Conservation (phyloP, 2,888 invertebrate species). For the Cephus spinipes region DNA sequence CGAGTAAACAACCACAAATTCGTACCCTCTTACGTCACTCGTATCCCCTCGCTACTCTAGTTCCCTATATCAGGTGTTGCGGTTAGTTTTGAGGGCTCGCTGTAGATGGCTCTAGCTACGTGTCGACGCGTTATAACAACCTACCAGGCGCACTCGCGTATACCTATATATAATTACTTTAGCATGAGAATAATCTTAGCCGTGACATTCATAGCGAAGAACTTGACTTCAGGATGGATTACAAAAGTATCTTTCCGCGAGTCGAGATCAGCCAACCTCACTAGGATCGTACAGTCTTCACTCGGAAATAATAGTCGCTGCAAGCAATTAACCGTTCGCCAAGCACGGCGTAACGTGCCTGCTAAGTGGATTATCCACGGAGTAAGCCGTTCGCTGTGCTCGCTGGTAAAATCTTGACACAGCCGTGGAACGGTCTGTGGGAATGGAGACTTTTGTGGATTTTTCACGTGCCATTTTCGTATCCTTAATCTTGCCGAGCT, state of each 20-base stretch:
- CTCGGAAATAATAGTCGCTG: slow-evolving; percentile 20
- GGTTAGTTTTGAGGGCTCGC: too few relatives aligned
- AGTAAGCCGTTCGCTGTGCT: neutral
- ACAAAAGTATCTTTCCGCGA: slow-evolving; percentile 3
- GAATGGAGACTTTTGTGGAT: neutral
- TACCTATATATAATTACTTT: slow-evolving; percentile 34
- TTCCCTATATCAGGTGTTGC: too few relatives aligned
- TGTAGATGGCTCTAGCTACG: too few relatives aligned
- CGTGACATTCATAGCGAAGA: neutral
- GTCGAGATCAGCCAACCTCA: neutral
- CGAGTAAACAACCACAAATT: neutral
- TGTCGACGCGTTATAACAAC: slow-evolving; percentile 21
- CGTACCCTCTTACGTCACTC: neutral
- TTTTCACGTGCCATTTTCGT: neutral
- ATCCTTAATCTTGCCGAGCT: neutral
- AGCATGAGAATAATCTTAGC: slow-evolving; percentile 11
- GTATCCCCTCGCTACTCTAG: neutral
- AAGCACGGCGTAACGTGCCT: slow-evolving; percentile 12
- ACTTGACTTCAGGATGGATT: slow-evolving; percentile 5
- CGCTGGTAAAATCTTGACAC: neutral
- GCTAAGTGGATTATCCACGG: slow-evolving; percentile 8
- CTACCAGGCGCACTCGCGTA: slow-evolving; percentile 25
- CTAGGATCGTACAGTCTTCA: slow-evolving; percentile 6
- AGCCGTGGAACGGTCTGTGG: neutral
- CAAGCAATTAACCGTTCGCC: slow-evolving; percentile 25